Evolutionary conservation across 2,797 vertebrate genomes (phyloP), one percentile per base, ranked within the genome.

Genomic region (Pangasius krempfi): DNA sequence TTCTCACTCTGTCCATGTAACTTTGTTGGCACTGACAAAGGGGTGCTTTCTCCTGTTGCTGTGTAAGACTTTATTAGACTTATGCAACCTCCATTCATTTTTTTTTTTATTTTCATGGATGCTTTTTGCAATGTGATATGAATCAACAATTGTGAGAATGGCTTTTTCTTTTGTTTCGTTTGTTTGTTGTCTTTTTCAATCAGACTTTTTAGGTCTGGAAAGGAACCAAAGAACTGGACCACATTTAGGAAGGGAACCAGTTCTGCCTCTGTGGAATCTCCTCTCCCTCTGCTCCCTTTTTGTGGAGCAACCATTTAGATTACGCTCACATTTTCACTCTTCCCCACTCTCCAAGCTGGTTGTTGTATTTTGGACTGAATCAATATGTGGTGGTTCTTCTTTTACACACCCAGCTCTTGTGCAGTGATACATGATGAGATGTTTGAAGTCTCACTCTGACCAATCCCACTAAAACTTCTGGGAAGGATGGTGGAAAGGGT

Each of bases 181-280:
- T n/a, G 3, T 62, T 50, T 76, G 22, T 86, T 78, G 44, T 89
- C 37, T 86, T 91, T 92, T 91, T 91, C 83, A 50, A 88, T 92
- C 92, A 83, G 91, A 90, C 92, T 92, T 89, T 89, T 90, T 84
- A 91, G 93, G 93, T 91, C 92, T 92, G 91, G 92, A 93, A 89
- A 90, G 92, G 92, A 93, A 94, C 93, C 93, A 68, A 50, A 89
- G 91, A 92, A 89, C 90, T 92, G 92, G 92, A 91, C 91, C 92
- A 91, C 66, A 91, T 89, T 87, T 92, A 93, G 93, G 93, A 93
- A 94, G 93, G 91, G 94, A 94, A 93, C 95, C 94, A 94, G 93
- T 94, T 94, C 95, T 94, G 95, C 94, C 95, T 96, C 94, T 92
- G 93, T 94, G 93, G 93, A 96, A 95, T 95, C 94, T 95, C 93